Conservation (phyloP, 2,113 vertebrate species). For the Reinhardtius hippoglossoides region DNA sequence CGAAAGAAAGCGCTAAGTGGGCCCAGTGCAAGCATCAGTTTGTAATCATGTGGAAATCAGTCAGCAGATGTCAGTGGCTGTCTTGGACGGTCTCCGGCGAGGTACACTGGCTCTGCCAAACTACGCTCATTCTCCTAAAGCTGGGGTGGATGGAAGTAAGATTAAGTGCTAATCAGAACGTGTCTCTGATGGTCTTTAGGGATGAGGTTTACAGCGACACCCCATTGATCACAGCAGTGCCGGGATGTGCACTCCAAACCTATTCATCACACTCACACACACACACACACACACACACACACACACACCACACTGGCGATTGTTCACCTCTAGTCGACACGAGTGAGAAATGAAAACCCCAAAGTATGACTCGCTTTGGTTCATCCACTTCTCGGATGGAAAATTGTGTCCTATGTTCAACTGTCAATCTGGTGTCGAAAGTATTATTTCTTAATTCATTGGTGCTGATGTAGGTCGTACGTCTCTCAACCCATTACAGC, state of each 20-base stretch:
- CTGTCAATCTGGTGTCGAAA: constrained; percentile 37
- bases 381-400: constrained; percentile 44
- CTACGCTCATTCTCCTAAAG: constrained; percentile 40
- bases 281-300: too few relatives aligned
- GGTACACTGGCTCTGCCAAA: constrained; percentile 40
- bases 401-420: constrained; percentile 33
- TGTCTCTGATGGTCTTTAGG: constrained; percentile 60
- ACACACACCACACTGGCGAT: not conserved
- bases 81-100: constrained; percentile 28
- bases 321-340: constrained; percentile 49
- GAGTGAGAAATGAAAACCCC: constrained; percentile 41
- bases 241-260: constrained; percentile 14
- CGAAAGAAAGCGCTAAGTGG: constrained; percentile 61
- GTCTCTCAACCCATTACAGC: constrained; percentile 6
- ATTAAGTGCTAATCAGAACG: constrained; percentile 71
- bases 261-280: constrained; percentile 44
- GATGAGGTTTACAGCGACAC: constrained; percentile 60
- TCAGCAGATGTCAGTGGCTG: constrained; percentile 55
- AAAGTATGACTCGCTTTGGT: constrained; percentile 32
- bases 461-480: constrained; percentile 13
- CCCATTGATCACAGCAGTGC: constrained; percentile 58
- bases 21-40: constrained; percentile 70
- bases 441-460: constrained; percentile 34
- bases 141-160: constrained; percentile 50
- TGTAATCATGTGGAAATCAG: constrained; percentile 74